phyloP scores from a whole-genome alignment of 2,888 invertebrate genomes.

The Mallateleia sp. region DNA sequence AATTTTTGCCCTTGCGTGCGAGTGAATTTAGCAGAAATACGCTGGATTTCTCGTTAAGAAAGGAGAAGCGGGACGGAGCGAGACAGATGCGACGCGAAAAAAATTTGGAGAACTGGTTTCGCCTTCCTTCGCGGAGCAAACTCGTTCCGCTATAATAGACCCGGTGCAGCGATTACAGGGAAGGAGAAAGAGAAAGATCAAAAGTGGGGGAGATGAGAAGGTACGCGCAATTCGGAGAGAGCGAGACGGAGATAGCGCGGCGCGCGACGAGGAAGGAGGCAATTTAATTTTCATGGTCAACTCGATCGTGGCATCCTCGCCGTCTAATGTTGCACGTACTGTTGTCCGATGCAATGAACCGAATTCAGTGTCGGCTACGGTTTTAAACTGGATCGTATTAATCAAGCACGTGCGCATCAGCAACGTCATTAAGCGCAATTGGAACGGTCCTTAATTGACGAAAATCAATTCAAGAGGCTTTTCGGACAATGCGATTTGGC shows the following conservation, averaged over 20 bases:
- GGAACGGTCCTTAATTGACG: constrained; percentile 39
- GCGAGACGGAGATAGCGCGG: not conserved
- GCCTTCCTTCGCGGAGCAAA: constrained; percentile 79
- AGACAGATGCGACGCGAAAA: constrained; percentile 61
- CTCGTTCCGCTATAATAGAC: constrained; percentile 84
- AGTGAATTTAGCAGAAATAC: constrained; percentile 35
- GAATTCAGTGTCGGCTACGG: constrained; percentile 34
- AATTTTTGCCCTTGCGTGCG: constrained; percentile 20
- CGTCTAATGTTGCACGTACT: constrained; percentile 40
- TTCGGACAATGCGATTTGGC: constrained; percentile 31
- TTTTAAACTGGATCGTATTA: constrained; percentile 57
- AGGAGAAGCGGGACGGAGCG: constrained; percentile 35
- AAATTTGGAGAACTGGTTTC: constrained; percentile 85
- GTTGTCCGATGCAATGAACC: constrained; percentile 40
- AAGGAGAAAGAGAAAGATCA: constrained; percentile 38
- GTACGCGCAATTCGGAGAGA: constrained; percentile 14
- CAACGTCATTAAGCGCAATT: constrained; percentile 40
- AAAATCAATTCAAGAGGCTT: constrained; percentile 40
- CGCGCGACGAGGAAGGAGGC: constrained; percentile 50
- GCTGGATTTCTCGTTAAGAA: constrained; percentile 39
- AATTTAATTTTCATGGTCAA: constrained; percentile 79
- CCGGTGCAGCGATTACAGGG: constrained; percentile 61
- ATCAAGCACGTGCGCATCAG: constrained; percentile 33
- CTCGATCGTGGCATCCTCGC: constrained; percentile 59
- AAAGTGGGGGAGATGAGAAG: constrained; percentile 29